Evolutionary conservation across 2,888 invertebrate species (phyloP).

Genomic region (Phortica okadai): DNA sequence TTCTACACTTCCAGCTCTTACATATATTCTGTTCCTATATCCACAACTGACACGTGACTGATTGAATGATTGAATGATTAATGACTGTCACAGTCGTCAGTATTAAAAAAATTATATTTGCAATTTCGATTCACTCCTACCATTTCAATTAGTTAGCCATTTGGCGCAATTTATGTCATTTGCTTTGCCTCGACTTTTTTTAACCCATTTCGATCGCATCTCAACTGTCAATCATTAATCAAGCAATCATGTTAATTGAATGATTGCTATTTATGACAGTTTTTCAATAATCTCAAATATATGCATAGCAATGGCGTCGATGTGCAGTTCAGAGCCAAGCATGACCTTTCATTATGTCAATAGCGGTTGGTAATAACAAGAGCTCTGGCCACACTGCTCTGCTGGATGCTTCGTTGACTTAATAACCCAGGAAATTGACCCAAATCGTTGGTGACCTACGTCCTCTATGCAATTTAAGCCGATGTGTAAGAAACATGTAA

Average conservation of each 20-base stretch:
- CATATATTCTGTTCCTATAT: no score
- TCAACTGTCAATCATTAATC: constrained; percentile 61
- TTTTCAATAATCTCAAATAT: constrained; percentile 49
- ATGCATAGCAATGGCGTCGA: neutral
- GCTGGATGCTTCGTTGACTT: no score
- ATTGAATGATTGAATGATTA: constrained; percentile 23
- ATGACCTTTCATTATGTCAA: no score
- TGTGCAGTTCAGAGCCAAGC: no score
- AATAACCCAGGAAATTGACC: no score
- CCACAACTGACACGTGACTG: neutral
- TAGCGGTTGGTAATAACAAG: no score
- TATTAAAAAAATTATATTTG: neutral
- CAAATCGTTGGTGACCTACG: neutral
- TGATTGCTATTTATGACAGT: constrained; percentile 62
- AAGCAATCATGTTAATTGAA: constrained; percentile 68
- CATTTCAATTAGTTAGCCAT: constrained; percentile 51
- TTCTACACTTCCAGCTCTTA: no score
- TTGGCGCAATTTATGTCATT: neutral
- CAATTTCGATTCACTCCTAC: neutral
- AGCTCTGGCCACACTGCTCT: no score
- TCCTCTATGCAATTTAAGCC: constrained; percentile 36
- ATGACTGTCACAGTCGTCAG: neutral
- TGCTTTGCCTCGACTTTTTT: neutral
- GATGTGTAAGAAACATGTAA: constrained; percentile 46
- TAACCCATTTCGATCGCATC: neutral